Evolutionary conservation across 2,113 vertebrate genomes (phyloP), one percentile per base, ranked within the genome.

Genomic region (Bufo bufo): DNA sequence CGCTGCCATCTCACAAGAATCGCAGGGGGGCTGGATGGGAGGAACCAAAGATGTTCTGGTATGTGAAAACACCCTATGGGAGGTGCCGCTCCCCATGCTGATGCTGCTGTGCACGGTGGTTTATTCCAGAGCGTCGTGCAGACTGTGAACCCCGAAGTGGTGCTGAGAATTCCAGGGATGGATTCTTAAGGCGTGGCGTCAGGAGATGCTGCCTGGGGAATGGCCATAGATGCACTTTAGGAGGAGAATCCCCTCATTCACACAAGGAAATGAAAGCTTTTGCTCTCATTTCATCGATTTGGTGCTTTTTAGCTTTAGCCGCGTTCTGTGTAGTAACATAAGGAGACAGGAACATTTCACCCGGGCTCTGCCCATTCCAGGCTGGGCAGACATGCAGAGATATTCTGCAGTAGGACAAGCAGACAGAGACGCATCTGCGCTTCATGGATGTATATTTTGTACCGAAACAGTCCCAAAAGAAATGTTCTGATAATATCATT

Each of bases 1-100:
- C 96, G 92, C 95, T 95, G 97, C 96, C 97, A 96, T 94, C 94
- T 90, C 90, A 90, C 90, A 89, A 91, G 91, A 90, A 90, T 80
- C 84, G 91, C 89, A 90, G 88, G 78, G 91, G 89, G 88, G 92
- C 89, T 91, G 90, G 49, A 90, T 91, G 91, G 92, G 92, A 91
- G 90, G 90, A 66, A 69, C 87, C 54, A 78, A 58, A 54, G 81
- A 82, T 85, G 83, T 49, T 85, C 56, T 82, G 88, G 92, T n/a
- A 79, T 74, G 90, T 69, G 81, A 43, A 75, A 10, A 7, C 87
- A 6, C 77, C 49, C 88, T 33, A 89, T 65, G 91, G 92, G 89
- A 82, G 91, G 89, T 84, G 90, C 56, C 16, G 50, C 79, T 90
- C 92, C 92, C 90, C 91, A 83, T 89, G 89, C 45, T 6, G 43